phyloP scores from a whole-genome alignment of 2,888 invertebrate genomes.

The Aelia acuminata region DNA sequence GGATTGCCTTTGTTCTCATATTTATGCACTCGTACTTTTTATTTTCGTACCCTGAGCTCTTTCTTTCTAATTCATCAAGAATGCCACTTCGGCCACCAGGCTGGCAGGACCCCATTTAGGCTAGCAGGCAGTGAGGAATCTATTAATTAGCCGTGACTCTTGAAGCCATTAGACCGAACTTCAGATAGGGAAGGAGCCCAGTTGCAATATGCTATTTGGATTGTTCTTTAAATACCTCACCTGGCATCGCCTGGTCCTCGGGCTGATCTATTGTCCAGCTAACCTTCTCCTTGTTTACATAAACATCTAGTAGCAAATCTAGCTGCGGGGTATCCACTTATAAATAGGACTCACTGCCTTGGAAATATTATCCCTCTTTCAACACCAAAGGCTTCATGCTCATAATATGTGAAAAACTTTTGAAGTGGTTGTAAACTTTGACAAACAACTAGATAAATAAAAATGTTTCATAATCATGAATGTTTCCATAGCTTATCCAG shows the following conservation, averaged over 20 bases:
- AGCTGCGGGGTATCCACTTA: background rate
- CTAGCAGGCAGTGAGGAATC: background rate
- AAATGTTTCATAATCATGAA: background rate
- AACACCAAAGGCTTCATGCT: background rate
- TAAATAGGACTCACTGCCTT: background rate
- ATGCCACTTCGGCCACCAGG: background rate
- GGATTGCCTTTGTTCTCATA: background rate
- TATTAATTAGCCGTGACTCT: background rate
- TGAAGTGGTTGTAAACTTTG: background rate
- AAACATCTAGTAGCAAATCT: background rate
- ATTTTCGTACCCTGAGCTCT: background rate
- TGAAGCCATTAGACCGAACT: background rate
- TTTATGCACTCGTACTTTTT: background rate
- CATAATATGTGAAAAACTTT: background rate
- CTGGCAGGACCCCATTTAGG: background rate
- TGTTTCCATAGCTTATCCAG: background rate
- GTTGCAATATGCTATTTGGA: background rate
- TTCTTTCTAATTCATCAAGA: background rate
- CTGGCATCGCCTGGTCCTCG: background rate
- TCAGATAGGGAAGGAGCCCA: background rate
- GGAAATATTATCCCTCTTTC: background rate
- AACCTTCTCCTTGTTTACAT: background rate
- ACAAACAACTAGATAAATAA: background rate
- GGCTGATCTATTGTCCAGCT: background rate
- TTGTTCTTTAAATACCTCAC: conserved; percentile 27